phyloP scores from a whole-genome alignment of 2,113 vertebrate species.

The Polyodon spathula region DNA sequence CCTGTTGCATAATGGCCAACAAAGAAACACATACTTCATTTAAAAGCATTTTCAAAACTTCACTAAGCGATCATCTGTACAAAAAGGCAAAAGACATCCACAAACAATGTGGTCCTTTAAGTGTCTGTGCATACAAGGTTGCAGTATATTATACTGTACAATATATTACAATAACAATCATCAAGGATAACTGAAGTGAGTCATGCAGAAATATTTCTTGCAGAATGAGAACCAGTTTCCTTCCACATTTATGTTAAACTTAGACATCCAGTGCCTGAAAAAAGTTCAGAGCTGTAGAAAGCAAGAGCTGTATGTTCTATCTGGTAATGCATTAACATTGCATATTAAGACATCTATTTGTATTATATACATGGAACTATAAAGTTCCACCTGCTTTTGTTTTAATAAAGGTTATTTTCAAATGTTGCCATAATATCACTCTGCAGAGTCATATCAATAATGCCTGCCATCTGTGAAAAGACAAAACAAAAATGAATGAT shows the following conservation, averaged over 20 bases:
- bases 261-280: not conserved
- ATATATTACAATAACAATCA: conserved; percentile 7
- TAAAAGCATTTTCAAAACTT: conserved; percentile 20
- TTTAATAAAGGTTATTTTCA: conserved; percentile 71
- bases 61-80: conserved; percentile 15
- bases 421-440: conserved; percentile 81
- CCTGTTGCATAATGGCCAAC: too few species aligned
- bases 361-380: not conserved
- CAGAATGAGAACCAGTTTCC: conserved; percentile 11
- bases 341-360: too few species aligned
- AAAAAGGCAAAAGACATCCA: conserved; percentile 10
- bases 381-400: not conserved
- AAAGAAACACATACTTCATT: too few species aligned
- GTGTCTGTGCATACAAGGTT: conserved; percentile 4
- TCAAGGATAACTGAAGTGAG: conserved; percentile 5
- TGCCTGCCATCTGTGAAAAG: conserved; percentile 57
- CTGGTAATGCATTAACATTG: not conserved
- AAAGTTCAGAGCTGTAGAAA: not conserved
- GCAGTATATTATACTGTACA: conserved; percentile 17
- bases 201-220: not conserved
- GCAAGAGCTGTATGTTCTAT: not conserved
- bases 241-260: conserved; percentile 1
- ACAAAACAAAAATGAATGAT: conserved; percentile 5
- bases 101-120: conserved; percentile 5
- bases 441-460: conserved; percentile 76